Base-by-base conservation (phyloP, 2,888 invertebrate genomes). In the Formica aserva region DNA sequence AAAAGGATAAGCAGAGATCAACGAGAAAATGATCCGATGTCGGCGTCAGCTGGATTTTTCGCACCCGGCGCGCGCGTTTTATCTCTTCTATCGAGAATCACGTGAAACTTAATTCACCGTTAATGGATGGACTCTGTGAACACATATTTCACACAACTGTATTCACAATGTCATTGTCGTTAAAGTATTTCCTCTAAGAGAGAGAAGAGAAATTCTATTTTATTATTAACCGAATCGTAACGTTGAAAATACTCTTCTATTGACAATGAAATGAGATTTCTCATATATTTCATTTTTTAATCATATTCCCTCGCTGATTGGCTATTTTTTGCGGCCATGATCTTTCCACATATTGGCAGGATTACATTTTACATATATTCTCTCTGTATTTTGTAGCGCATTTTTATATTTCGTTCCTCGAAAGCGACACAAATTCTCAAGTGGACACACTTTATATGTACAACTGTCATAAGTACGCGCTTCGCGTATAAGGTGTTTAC, bases 401-500 rank as follows among this genome's bases (percentile, higher is more conserved):
- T 45, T 80, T 65, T 80, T 72, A 60, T 48, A 72, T 80, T 45
- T 60, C 60, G 45, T 60, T 22, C 35, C 41, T 32, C 45, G 26
- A 26, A 71, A 72, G 35, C 60, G 41, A 77, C 57, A 32, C 57
- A 41, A 32, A 60, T 32, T 60, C 38, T 80, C 69, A 71, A 82
- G 63, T 69, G 60, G 71, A 52, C 74, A 48, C 65, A 29, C 18
- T 11, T 71, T 86, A 83, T 77, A 82, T 81, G 82, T 86, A 85
- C 85, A 87, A 88, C 89, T 91, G 91, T 91, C 91, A 91, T 85
- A 89, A 86, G 35, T 90, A 87, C 83, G 65, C 57, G 82, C 48
- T 89, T 88, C 91, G 90, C 93, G 90, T 93, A 92, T 92, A 93
- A 92, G 93, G 93, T 92, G 92, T 91, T 92, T 91, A 90, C 91